phyloP scores from a whole-genome alignment of 2,113 vertebrate species.

The Synodontis membranacea region DNA sequence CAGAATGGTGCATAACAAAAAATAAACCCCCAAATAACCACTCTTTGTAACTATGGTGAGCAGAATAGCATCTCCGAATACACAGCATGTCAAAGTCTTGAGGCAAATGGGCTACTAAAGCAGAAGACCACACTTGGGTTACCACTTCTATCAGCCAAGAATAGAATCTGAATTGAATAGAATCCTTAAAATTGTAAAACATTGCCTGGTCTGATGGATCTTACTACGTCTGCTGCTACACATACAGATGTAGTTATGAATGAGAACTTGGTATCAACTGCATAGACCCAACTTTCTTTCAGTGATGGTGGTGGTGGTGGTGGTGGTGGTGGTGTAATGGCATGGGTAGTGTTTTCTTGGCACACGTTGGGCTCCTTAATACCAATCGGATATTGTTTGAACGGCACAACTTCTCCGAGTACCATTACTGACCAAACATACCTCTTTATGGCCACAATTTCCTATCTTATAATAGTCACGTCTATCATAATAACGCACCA shows the following conservation, averaged over 20 bases:
- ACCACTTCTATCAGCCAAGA: not conserved
- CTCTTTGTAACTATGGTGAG: not conserved
- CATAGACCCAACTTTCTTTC: not conserved
- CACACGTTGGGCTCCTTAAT: not conserved
- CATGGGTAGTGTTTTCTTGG: not conserved
- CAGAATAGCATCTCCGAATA: not conserved
- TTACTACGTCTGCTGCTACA: not conserved
- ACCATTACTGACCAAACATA: not conserved
- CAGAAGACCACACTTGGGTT: not conserved
- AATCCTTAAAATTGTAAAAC: not conserved
- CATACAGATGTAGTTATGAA: not conserved
- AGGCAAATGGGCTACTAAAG: not conserved
- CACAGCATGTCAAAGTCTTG: not conserved
- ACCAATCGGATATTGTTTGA: not conserved
- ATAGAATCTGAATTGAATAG: not conserved
- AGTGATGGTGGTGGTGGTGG: not conserved
- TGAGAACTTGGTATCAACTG: not conserved
- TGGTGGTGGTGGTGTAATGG: not conserved
- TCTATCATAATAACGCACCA: not conserved
- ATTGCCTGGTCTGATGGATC: not conserved
- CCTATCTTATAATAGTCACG: not conserved
- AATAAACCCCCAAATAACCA: not conserved
- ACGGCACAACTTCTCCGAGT: not conserved
- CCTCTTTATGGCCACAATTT: not conserved
- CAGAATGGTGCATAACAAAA: too few relatives aligned